Percentiles rank a stretch among this genome's conserved stretches.
phyloP scores from a whole-genome alignment of 1,140 invertebrate species.

The Oreohelix idahoensis region DNA sequence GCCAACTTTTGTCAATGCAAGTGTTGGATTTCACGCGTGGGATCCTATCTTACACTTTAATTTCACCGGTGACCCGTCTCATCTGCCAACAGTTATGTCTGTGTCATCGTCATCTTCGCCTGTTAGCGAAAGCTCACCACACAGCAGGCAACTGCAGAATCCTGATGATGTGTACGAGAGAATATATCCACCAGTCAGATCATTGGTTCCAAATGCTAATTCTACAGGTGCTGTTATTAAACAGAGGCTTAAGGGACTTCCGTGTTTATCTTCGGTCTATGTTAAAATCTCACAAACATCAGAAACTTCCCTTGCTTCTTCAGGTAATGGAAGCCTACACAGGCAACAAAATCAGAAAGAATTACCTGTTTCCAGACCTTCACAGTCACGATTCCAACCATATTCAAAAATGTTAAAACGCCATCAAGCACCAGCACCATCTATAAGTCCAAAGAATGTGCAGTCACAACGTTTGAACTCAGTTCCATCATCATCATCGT shows the following conservation, averaged over 20 bases:
- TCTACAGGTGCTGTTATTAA: slow-evolving; percentile 29
- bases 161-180: slow-evolving; percentile 25
- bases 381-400: not conserved
- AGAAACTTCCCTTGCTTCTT: not conserved
- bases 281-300: not conserved
- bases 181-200: slow-evolving; percentile 31
- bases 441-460: not conserved
- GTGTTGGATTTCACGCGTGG: slow-evolving; percentile 23
- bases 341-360: not conserved
- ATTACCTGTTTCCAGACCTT: not conserved
- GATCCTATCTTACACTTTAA: slow-evolving; percentile 23
- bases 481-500: not conserved
- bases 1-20: slow-evolving; percentile 12
- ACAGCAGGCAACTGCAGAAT: not conserved
- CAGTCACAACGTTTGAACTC: not conserved
- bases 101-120: not conserved
- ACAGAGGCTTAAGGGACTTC: slow-evolving; percentile 7
- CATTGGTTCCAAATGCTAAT: slow-evolving; percentile 10
- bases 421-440: not conserved
- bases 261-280: not conserved
- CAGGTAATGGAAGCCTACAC: not conserved
- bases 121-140: not conserved
- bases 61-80: slow-evolving; percentile 27
- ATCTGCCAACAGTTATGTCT: slow-evolving; percentile 26
- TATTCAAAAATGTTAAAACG: not conserved